phyloP scores from a whole-genome alignment of 2,113 vertebrate species.

The Formicarius rufipectus region DNA sequence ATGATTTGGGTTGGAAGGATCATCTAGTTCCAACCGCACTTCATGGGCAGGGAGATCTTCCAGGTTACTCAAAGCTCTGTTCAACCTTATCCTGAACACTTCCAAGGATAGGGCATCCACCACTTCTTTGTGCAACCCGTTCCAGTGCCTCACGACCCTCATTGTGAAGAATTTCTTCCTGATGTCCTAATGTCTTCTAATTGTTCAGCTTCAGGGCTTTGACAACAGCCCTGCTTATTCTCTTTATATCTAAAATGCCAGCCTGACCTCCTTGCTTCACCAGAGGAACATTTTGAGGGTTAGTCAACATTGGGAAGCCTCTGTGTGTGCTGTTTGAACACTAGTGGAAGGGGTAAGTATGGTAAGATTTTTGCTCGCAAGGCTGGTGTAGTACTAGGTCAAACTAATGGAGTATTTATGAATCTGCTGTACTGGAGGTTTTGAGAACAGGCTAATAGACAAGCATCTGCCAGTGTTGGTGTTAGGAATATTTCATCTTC shows the following conservation, averaged over 20 bases:
- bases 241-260: not conserved
- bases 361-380: not conserved
- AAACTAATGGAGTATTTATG: not conserved
- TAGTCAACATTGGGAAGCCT: not conserved
- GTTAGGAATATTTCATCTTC: not conserved
- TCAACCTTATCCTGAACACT: not conserved
- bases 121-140: not conserved
- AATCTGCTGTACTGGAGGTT: not conserved
- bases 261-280: not conserved
- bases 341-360: not conserved
- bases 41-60: not conserved
- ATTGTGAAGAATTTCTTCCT: not conserved
- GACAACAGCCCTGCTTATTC: not conserved
- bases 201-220: not conserved
- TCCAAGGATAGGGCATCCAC: not conserved
- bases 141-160: not conserved
- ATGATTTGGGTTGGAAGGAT: not conserved
- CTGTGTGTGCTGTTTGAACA: not conserved
- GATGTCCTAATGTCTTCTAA: not conserved
- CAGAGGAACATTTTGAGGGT: not conserved
- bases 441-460: not conserved
- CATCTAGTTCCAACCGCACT: not conserved
- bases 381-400: not conserved
- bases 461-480: not conserved
- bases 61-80: not conserved